phyloP scores from a whole-genome alignment of 2,888 invertebrate genomes.

The Sacculina carcini region DNA sequence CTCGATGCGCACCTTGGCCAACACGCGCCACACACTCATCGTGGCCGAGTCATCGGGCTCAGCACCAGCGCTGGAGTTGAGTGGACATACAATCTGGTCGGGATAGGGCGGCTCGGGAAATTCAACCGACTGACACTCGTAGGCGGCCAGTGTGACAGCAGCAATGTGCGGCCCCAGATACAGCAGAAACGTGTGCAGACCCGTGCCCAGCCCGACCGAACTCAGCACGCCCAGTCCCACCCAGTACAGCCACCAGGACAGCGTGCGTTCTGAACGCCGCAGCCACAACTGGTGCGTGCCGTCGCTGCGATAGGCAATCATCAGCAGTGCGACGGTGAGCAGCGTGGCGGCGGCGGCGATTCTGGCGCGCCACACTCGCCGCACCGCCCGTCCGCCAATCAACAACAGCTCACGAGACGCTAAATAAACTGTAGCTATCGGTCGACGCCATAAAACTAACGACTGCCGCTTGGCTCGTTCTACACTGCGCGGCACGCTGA shows the following conservation, averaged over 20 bases:
- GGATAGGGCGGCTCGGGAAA: slow-evolving; percentile 98
- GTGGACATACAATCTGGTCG: slow-evolving; percentile 43
- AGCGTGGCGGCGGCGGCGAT: neutral
- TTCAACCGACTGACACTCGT: slow-evolving; percentile 78
- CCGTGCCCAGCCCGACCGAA: slow-evolving; percentile 91
- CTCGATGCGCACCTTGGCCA: slow-evolving; percentile 70
- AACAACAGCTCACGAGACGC: slow-evolving; percentile 37
- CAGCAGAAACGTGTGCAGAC: slow-evolving; percentile 89
- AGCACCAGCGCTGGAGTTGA: neutral
- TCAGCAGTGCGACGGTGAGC: neutral
- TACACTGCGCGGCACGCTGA: slow-evolving; percentile 8
- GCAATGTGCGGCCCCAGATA: slow-evolving; percentile 99
- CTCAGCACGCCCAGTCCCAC: slow-evolving; percentile 78
- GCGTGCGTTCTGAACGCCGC: slow-evolving; percentile 19
- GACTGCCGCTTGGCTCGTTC: slow-evolving; percentile 15
- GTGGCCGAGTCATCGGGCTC: slow-evolving; percentile 19
- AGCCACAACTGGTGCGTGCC: slow-evolving; percentile 14
- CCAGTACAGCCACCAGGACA: slow-evolving; percentile 66
- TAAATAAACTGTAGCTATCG: slow-evolving; percentile 49
- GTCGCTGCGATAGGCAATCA: slow-evolving; percentile 6
- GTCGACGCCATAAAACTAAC: slow-evolving; percentile 54
- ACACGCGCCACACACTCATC: slow-evolving; percentile 70
- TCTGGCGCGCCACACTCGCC: no score
- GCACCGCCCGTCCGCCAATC: neutral
- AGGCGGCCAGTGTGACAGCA: slow-evolving; percentile 86